These are phyloP conservation scores for Lichenostomus cassidix DNA, from an alignment of 2,113 vertebrate genomes.

Conservation along the genomic window DNA sequence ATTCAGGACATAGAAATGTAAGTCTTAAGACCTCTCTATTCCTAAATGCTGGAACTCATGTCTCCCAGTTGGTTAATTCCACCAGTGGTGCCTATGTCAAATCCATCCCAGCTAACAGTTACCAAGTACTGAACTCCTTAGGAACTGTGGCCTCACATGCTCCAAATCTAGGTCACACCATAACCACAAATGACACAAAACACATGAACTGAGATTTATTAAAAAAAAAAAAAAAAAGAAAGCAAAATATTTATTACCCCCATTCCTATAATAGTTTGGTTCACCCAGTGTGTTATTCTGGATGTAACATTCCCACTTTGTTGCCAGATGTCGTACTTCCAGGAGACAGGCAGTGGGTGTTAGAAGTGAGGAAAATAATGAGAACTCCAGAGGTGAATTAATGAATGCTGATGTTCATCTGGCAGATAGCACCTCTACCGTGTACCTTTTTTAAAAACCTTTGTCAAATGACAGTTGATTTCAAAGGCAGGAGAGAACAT, in stretches of 20 bases:
- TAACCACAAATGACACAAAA: neutral
- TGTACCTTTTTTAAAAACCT: neutral
- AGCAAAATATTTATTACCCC: neutral
- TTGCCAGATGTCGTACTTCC: neutral
- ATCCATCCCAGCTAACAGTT: neutral
- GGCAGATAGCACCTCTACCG: neutral
- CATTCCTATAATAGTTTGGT: neutral
- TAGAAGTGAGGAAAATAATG: neutral
- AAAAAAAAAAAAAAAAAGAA: neutral
- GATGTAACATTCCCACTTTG: neutral
- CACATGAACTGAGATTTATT: rapidly evolving
- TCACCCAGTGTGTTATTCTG: neutral
- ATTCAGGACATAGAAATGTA: neutral
- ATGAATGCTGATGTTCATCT: neutral
- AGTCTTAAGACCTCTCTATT: neutral
- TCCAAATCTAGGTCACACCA: neutral
- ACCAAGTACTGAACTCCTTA: neutral
- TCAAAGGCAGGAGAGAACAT: neutral
- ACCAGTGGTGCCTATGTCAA: rapidly evolving
- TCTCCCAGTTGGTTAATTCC: neutral
- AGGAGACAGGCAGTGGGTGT: neutral
- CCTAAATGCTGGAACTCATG: neutral
- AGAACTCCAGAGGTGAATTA: neutral
- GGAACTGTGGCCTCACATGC: neutral
- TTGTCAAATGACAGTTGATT: neutral